phyloP scores from a whole-genome alignment of 1,140 invertebrate genomes.

The Copidosoma floridanum region DNA sequence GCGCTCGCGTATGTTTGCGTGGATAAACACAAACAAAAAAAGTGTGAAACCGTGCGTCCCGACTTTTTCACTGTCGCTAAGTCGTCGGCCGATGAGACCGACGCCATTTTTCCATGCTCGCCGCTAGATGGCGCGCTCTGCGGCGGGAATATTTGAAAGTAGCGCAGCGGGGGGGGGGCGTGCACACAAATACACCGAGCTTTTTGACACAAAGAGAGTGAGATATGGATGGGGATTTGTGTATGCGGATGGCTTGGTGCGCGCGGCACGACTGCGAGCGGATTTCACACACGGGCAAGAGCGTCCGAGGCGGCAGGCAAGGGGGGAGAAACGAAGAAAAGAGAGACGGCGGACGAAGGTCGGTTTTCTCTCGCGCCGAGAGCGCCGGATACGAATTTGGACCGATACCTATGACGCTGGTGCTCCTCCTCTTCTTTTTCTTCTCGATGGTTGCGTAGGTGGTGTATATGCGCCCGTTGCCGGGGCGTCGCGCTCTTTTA shows the following conservation, averaged over 20 bases:
- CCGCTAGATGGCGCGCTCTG: background rate
- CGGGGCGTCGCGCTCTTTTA: background rate
- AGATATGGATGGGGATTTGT: background rate
- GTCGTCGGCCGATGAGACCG: too few species aligned
- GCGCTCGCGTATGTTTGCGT: too few species aligned
- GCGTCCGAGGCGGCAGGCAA: background rate
- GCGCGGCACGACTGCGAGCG: conserved; percentile 23
- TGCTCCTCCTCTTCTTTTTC: too few species aligned
- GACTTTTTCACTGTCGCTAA: too few species aligned
- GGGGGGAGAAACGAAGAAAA: background rate
- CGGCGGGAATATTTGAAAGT: conserved; percentile 17
- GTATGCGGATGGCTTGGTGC: conserved; percentile 18
- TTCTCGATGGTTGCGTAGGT: too few species aligned
- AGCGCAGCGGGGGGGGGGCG: background rate
- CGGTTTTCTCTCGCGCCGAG: too few species aligned
- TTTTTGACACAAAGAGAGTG: background rate
- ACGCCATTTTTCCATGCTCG: background rate
- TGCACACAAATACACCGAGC: too few species aligned
- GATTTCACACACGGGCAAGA: background rate
- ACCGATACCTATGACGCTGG: too few species aligned
- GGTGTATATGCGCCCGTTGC: too few species aligned
- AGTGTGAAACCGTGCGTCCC: too few species aligned
- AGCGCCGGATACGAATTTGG: conserved; percentile 14
- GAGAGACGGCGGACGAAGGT: conserved; percentile 2
- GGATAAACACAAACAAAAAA: too few species aligned